Evolutionary conservation across 2,888 invertebrate genomes (phyloP).

Genomic region (Phortica magna): DNA sequence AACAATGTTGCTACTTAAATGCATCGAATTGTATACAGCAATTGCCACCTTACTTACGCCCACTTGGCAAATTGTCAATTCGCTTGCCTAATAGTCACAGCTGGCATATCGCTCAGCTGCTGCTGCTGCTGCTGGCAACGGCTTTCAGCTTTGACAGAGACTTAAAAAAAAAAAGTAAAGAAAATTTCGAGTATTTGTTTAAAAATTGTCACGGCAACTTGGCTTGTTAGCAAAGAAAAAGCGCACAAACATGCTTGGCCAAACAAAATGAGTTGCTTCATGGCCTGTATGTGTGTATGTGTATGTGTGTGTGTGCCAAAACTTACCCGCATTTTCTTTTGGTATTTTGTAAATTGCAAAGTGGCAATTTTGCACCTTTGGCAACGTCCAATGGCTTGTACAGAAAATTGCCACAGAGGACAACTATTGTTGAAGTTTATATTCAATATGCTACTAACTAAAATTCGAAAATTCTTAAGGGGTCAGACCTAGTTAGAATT

Average conservation of each 20-base stretch:
- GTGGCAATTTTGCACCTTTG: not conserved
- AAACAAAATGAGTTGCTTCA: not conserved
- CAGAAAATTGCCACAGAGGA: too few species aligned
- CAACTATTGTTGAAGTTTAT: too few species aligned
- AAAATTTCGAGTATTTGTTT: slow-evolving; percentile 4
- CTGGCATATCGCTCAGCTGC: slow-evolving; percentile 5
- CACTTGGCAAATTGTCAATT: slow-evolving; percentile 31
- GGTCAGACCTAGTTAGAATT: too few species aligned
- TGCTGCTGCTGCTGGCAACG: not conserved
- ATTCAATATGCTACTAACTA: too few species aligned
- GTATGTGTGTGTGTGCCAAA: too few species aligned
- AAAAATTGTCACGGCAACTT: slow-evolving; percentile 13
- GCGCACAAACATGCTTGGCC: not conserved
- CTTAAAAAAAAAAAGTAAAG: not conserved
- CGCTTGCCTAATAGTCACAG: slow-evolving; percentile 14
- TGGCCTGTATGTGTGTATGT: not conserved
- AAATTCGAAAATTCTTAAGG: too few species aligned
- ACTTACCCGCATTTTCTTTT: not conserved
- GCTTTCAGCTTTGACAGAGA: not conserved
- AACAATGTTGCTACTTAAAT: not conserved
- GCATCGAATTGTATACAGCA: not conserved
- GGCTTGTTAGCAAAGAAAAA: not conserved
- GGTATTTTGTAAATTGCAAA: not conserved
- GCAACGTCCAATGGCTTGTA: too few species aligned
- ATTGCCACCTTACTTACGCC: not conserved